Percentiles rank a stretch among this genome's conserved stretches.
Evolutionary conservation across 1,140 invertebrate species (phyloP).

Genomic region (Ostrea denselamellosa): DNA sequence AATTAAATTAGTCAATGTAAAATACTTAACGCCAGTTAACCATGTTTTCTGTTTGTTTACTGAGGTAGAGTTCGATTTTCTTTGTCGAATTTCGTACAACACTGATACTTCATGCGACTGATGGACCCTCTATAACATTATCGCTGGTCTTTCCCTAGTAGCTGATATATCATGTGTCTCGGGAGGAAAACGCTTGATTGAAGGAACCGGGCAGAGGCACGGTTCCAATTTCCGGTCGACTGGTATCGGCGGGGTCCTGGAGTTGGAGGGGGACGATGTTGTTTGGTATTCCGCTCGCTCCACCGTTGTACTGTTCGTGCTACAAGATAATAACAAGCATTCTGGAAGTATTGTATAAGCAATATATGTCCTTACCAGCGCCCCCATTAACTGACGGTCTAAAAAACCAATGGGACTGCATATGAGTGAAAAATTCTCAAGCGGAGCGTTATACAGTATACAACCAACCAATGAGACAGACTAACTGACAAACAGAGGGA

Average conservation of each 20-base stretch:
- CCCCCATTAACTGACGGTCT: too few relatives aligned
- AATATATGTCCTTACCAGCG: too few relatives aligned
- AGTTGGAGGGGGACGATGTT: slow-evolving; percentile 23
- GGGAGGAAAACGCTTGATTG: slow-evolving; percentile 17
- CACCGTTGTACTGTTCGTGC: slow-evolving; percentile 42
- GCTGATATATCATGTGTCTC: slow-evolving; percentile 40
- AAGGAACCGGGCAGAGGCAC: slow-evolving; percentile 20
- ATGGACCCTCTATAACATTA: neutral
- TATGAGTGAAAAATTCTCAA: too few relatives aligned
- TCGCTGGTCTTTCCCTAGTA: slow-evolving; percentile 46
- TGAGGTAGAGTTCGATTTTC: neutral
- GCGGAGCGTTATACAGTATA: too few relatives aligned
- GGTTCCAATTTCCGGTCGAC: neutral
- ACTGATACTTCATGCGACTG: too few relatives aligned
- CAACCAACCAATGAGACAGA: too few relatives aligned
- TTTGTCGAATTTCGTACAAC: too few relatives aligned
- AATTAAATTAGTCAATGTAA: neutral
- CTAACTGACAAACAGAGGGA: too few relatives aligned
- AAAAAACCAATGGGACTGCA: too few relatives aligned
- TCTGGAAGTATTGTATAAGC: too few relatives aligned
- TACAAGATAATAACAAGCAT: neutral
- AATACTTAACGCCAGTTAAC: too few relatives aligned
- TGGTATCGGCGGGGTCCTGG: neutral
- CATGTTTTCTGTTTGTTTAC: too few relatives aligned
- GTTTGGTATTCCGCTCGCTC: slow-evolving; percentile 29